These are phyloP conservation scores for Chascanopsetta lugubris DNA, from an alignment of 2,113 vertebrate species.

Conservation along the genomic window DNA sequence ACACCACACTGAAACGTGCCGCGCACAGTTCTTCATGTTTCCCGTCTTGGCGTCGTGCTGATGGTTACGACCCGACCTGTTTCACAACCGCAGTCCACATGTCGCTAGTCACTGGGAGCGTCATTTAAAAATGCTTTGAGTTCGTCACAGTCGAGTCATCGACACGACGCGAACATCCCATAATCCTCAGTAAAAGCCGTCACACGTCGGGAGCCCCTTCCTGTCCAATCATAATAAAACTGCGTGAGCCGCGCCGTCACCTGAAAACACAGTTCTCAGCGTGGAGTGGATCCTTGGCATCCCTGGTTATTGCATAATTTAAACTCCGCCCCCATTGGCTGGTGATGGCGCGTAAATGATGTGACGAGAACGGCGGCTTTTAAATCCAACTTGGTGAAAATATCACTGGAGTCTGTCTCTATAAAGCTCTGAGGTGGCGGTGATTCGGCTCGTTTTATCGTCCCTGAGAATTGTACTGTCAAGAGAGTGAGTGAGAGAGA, in stretches of 20 bases:
- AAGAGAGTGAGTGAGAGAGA: slow-evolving; percentile 6
- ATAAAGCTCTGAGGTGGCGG: slow-evolving; percentile 68
- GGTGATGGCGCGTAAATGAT: slow-evolving; percentile 60
- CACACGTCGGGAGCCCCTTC: slow-evolving; percentile 4
- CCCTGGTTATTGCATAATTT: slow-evolving; percentile 35
- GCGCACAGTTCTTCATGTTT: too few species aligned
- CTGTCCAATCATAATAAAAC: slow-evolving; percentile 14
- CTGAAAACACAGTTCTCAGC: slow-evolving; percentile 26
- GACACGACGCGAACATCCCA: neutral
- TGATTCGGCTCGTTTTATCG: slow-evolving; percentile 69
- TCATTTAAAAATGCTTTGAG: neutral
- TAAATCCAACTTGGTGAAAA: slow-evolving; percentile 63
- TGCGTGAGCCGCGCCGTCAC: slow-evolving; percentile 17
- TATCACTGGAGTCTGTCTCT: slow-evolving; percentile 68
- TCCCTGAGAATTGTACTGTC: slow-evolving; percentile 60
- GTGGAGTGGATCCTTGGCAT: slow-evolving; percentile 20
- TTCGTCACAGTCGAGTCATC: slow-evolving; percentile 21
- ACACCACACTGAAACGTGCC: too few species aligned
- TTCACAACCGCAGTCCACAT: too few species aligned
- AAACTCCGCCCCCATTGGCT: slow-evolving; percentile 9
- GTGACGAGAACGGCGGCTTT: slow-evolving; percentile 56
- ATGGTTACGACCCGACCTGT: too few species aligned
- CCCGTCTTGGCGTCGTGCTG: too few species aligned
- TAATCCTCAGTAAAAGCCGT: slow-evolving; percentile 34
- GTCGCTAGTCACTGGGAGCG: too few species aligned